Conservation (phyloP, 2,888 invertebrate genomes). For the Macaria notata region DNA sequence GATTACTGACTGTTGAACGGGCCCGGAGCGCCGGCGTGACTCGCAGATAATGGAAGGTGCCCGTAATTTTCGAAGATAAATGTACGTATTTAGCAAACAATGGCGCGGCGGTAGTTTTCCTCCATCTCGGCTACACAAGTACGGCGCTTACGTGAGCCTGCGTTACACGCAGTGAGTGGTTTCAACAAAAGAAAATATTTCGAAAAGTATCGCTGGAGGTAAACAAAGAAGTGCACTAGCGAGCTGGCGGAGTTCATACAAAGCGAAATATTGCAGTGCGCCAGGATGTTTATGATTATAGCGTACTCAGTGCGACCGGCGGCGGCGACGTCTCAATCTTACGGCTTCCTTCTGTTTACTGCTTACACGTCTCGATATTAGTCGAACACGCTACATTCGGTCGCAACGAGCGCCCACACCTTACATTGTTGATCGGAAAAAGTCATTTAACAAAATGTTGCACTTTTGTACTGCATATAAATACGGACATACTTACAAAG, state of each 20-base stretch:
- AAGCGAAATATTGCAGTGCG: slow-evolving; percentile 73
- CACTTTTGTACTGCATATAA: no score
- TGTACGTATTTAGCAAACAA: slow-evolving; percentile 28
- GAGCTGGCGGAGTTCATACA: slow-evolving; percentile 69
- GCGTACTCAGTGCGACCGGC: slow-evolving; percentile 55
- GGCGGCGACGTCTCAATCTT: slow-evolving; percentile 60
- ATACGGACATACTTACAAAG: no score
- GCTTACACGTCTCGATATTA: slow-evolving; percentile 50
- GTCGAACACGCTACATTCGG: slow-evolving; percentile 25
- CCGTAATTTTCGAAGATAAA: slow-evolving; percentile 29
- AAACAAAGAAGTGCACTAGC: slow-evolving; percentile 72
- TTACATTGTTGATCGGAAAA: no score
- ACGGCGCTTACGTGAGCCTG: slow-evolving; percentile 40
- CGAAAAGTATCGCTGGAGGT: slow-evolving; percentile 74
- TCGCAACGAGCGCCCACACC: no score
- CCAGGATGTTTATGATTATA: slow-evolving; percentile 77
- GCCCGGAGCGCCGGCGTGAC: slow-evolving; percentile 7
- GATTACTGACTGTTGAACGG: slow-evolving; percentile 5
- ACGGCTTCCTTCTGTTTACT: slow-evolving; percentile 56
- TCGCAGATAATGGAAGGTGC: slow-evolving; percentile 4
- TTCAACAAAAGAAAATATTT: slow-evolving; percentile 77
- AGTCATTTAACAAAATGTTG: no score
- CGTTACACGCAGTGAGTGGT: slow-evolving; percentile 66
- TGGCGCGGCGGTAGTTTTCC: slow-evolving; percentile 27
- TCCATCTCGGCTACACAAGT: slow-evolving; percentile 30